Evolutionary conservation across 2,888 invertebrate species (phyloP), one percentile per base, ranked within the genome.

Genomic region (Drosophila emarginata): DNA sequence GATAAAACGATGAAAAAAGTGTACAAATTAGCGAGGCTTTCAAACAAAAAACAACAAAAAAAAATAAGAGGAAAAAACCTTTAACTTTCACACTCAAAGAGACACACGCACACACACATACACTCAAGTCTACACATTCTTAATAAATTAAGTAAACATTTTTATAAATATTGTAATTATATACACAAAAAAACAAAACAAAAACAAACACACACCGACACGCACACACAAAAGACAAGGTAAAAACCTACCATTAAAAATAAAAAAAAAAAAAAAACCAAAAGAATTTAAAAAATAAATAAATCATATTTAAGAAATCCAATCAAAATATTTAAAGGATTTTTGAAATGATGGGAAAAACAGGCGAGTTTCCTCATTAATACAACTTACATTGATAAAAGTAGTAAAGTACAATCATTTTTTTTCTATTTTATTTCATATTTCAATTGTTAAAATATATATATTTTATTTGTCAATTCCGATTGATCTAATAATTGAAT

Each of bases 161-260:
- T 88, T 84, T 81, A 77, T 84, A 84, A 85, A 76, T 84, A 86
- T 72, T 73, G 61, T 78, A 88, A 71, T 84, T 84, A 88, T 79
- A 88, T 71, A 88, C 78, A 64, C 56, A 39, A 9, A 56, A 18
- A 18, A 28, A 32, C 39, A 51, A 36, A 26, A 26, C 37, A 36
- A 26, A 26, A 6, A 26, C 26, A 69, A 62, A 72, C 69, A 64
- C 68, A 80, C 77, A 60, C 73, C 78, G 74, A 76, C 74, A 72
- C 84, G 72, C 75, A 72, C 74, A 79, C 79, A 88, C 59, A 72
- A 71, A 85, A 85, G 84, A 85, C 84, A 88, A 81, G 84, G 87
- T 75, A 66, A 76, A 80, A 57, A 75, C 85, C 88, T 88, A 45
- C 45, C 45, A 45, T 12, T 45, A 18, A 45, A 45, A 45, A 45